Percentiles rank a stretch among this genome's conserved stretches.
Conservation (phyloP, 2,797 vertebrate genomes). For the Brotula barbata region DNA sequence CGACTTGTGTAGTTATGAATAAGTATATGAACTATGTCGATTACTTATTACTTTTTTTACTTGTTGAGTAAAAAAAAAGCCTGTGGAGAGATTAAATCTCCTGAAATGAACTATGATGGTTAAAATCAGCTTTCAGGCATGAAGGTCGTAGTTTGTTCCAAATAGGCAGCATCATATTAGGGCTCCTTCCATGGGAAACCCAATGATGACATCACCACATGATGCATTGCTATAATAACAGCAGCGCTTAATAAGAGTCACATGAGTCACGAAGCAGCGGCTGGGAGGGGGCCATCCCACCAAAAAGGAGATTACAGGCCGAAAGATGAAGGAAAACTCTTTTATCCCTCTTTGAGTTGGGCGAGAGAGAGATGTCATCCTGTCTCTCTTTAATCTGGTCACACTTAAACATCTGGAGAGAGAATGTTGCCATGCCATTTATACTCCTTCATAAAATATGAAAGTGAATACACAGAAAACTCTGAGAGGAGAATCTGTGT, state of each 20-base stretch:
- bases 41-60: no score
- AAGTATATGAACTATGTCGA: no score
- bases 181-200: conserved; percentile 36
- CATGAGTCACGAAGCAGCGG: conserved; percentile 48
- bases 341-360: conserved; percentile 35
- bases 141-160: not conserved
- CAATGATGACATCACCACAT: conserved; percentile 49
- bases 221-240: conserved; percentile 44
- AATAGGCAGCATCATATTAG: conserved; percentile 13
- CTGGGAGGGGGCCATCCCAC: conserved; percentile 29
- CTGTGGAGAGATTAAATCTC: no score
- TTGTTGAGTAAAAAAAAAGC: no score
- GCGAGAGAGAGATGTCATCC: conserved; percentile 20
- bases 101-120: not conserved
- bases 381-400: conserved; percentile 46
- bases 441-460: conserved; percentile 9
- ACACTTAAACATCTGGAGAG: conserved; percentile 34
- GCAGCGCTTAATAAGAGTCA: conserved; percentile 42
- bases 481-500: not conserved
- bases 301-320: conserved; percentile 46
- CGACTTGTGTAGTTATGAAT: no score
- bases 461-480: conserved; percentile 21
- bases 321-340: conserved; percentile 8
- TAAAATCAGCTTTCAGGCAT: conserved; percentile 1
- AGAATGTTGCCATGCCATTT: conserved; percentile 5